Percentiles rank a stretch among this genome's conserved stretches.
Conservation (phyloP, 2,113 vertebrate species). For the Oncorhynchus masou region DNA sequence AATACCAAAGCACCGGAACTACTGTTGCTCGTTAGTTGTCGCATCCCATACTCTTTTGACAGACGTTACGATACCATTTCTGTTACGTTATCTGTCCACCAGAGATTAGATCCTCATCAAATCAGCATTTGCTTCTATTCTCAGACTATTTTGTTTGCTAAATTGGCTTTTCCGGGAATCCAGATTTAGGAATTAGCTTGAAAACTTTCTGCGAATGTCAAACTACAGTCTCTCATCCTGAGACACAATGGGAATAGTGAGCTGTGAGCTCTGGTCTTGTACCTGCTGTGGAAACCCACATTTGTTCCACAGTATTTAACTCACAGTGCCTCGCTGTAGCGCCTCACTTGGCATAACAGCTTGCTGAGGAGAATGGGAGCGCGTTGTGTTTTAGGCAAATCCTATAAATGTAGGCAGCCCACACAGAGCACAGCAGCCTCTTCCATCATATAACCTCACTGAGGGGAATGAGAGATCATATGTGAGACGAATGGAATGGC, state of each 20-base stretch:
- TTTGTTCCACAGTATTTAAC: conserved; percentile 47
- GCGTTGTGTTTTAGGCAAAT: neutral
- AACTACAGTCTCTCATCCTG: neutral
- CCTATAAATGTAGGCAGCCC: neutral
- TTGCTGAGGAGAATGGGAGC: neutral
- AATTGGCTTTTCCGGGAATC: neutral
- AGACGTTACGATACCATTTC: no score
- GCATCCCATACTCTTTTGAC: no score
- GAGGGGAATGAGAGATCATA: no score
- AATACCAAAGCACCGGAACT: no score
- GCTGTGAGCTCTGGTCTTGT: no score
- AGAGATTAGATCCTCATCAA: no score
- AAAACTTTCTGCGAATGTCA: neutral
- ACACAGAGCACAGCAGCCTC: neutral
- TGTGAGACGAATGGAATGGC: no score
- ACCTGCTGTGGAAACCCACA: conserved; percentile 25
- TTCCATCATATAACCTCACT: neutral
- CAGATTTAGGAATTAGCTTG: neutral
- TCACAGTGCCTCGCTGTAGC: conserved; percentile 5
- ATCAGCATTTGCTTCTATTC: neutral
- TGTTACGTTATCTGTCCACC: no score
- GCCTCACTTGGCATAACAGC: neutral
- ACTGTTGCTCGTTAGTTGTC: no score
- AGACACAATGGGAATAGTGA: neutral
- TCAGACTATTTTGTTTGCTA: neutral